Percentiles rank a stretch among this genome's conserved stretches.
phyloP scores from a whole-genome alignment of 2,113 vertebrate species.

The Sinocyclocheilus anophthalmus region DNA sequence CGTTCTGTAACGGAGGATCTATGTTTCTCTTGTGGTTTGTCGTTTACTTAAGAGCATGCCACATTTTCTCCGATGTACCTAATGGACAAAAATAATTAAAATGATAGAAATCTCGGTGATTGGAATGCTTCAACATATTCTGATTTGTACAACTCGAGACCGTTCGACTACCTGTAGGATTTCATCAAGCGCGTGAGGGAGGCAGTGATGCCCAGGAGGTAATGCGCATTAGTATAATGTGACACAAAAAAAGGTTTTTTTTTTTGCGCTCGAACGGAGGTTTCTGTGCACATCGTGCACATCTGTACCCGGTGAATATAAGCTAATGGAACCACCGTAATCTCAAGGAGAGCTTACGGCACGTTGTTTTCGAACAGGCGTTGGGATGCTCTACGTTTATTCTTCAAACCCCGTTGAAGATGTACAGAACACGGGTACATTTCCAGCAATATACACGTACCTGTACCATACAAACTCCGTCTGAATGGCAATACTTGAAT shows the following conservation, averaged over 20 bases:
- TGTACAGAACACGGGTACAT: neutral
- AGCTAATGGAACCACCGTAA: constrained; percentile 20
- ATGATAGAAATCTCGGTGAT: neutral
- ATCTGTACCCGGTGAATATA: neutral
- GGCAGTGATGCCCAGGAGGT: constrained; percentile 12
- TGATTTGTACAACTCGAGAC: constrained; percentile 26
- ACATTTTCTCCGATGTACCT: neutral
- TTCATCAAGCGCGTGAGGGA: constrained; percentile 37
- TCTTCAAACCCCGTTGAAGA: constrained; percentile 27
- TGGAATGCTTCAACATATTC: neutral
- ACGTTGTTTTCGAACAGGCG: constrained; percentile 20
- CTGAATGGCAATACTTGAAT: constrained; percentile 17
- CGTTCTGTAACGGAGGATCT: neutral
- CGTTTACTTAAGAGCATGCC: neutral
- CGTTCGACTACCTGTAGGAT: constrained; percentile 58
- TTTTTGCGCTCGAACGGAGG: neutral
- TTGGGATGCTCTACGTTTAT: constrained; percentile 27
- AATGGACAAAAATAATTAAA: neutral
- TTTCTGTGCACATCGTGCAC: neutral
- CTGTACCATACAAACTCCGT: neutral
- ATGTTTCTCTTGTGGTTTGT: neutral
- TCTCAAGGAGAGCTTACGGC: constrained; percentile 2
- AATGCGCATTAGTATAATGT: constrained; percentile 25
- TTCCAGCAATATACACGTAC: neutral
- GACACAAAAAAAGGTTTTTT: neutral